Evolutionary conservation across 2,888 invertebrate species (phyloP).

Genomic region (Drosophila mulleri): DNA sequence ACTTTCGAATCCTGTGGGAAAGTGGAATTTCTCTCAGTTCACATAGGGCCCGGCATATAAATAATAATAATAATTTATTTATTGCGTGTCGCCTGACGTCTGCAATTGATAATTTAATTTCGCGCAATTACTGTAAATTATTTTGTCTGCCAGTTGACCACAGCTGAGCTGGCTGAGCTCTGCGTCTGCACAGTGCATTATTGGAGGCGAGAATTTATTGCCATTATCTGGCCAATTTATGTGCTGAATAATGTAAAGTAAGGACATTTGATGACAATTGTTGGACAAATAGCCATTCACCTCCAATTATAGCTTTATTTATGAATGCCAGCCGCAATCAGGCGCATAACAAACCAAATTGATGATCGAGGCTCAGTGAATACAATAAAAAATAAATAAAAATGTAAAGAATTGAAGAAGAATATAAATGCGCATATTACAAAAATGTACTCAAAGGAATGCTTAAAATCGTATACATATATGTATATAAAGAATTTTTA

Average conservation of each 20-base stretch:
- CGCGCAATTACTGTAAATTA: slow-evolving; percentile 73
- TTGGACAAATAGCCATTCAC: slow-evolving; percentile 44
- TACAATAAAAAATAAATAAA: neutral
- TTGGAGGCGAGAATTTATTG: slow-evolving; percentile 49
- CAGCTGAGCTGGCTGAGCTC: neutral
- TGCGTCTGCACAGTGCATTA: slow-evolving; percentile 18
- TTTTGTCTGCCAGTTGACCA: slow-evolving; percentile 55
- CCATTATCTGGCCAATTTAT: slow-evolving; percentile 51
- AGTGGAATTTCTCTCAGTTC: slow-evolving; percentile 63
- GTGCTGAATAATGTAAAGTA: slow-evolving; percentile 10
- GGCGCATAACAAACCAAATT: slow-evolving; percentile 12
- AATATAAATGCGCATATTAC: neutral
- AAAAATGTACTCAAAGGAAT: neutral
- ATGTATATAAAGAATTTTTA: no score
- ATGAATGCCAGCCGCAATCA: slow-evolving; percentile 24
- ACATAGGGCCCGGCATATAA: slow-evolving; percentile 35
- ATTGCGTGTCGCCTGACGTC: slow-evolving; percentile 55
- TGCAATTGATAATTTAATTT: slow-evolving; percentile 78
- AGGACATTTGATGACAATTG: slow-evolving; percentile 33
- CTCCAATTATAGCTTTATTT: slow-evolving; percentile 31
- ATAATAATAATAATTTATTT: slow-evolving; percentile 63
- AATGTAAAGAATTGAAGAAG: neutral
- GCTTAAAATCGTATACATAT: no score
- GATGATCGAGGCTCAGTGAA: neutral
- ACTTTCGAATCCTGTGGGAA: slow-evolving; percentile 66